Conservation (phyloP, 2,888 invertebrate species). For the Boloria euphrosyne region DNA sequence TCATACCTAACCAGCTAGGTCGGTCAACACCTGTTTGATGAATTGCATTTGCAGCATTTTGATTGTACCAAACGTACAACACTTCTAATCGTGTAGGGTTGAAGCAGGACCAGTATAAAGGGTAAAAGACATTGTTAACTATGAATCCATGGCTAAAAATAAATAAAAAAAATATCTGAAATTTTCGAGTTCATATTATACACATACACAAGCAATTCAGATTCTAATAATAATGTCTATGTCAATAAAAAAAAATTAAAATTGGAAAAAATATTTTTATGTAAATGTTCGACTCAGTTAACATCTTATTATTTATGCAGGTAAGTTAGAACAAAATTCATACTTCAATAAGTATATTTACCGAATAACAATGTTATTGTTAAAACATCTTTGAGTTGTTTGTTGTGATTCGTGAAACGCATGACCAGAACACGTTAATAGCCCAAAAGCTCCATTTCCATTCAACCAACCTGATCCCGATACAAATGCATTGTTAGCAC, state of each 20-base stretch:
- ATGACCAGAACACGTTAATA: constrained; percentile 66
- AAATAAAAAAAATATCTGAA: neutral
- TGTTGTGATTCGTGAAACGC: constrained; percentile 63
- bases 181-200: too few relatives aligned
- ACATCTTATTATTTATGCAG: neutral
- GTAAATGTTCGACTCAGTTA: neutral
- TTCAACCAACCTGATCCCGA: constrained; percentile 64
- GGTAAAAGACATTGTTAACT: constrained; percentile 69
- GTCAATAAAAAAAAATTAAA: too few relatives aligned
- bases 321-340: too few relatives aligned
- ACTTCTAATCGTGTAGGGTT: constrained; percentile 74
- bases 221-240: too few relatives aligned
- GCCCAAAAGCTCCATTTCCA: constrained; percentile 61
- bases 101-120: constrained; percentile 79
- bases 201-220: too few relatives aligned
- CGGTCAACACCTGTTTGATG: constrained; percentile 74
- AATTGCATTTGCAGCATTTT: constrained; percentile 71
- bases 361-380: constrained; percentile 69
- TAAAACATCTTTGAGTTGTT: constrained; percentile 67
- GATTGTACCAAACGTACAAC: constrained; percentile 76
- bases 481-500: constrained; percentile 56
- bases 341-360: constrained; percentile 39
- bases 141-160: constrained; percentile 75
- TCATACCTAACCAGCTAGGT: constrained; percentile 70
- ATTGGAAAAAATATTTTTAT: too few relatives aligned